Conservation (phyloP, 2,888 invertebrate species). For the Atrina japonica region DNA sequence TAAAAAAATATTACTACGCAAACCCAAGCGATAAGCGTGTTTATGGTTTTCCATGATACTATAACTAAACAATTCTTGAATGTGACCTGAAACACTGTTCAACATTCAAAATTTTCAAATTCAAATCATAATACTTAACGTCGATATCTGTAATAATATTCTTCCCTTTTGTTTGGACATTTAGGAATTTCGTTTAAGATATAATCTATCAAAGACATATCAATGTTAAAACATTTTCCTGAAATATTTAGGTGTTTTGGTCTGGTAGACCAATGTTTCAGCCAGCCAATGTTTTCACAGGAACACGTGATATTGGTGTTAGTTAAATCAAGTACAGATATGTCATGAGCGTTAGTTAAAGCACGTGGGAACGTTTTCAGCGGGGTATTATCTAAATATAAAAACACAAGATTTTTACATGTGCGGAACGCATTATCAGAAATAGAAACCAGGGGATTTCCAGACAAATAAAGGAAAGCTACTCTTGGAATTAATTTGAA, state of each 20-base stretch:
- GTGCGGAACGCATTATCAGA: constrained; percentile 28
- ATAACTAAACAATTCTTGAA: too few species aligned
- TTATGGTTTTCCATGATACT: too few species aligned
- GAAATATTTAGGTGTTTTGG: constrained; percentile 5
- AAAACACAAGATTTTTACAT: neutral
- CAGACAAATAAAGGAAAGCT: constrained; percentile 3
- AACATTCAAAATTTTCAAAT: too few species aligned
- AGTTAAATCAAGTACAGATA: constrained; percentile 19
- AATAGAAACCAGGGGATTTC: constrained; percentile 11
- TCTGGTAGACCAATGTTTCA: constrained; percentile 24
- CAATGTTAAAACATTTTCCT: constrained; percentile 16
- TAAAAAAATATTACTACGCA: too few species aligned
- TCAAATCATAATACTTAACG: too few species aligned
- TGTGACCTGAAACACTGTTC: too few species aligned
- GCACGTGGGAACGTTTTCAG: constrained; percentile 33
- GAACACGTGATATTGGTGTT: constrained; percentile 17
- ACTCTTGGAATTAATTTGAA: constrained; percentile 13
- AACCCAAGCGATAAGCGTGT: too few species aligned
- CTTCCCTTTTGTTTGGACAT: constrained; percentile 2
- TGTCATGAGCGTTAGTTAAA: constrained; percentile 5
- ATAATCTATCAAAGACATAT: constrained; percentile 14
- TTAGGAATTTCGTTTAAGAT: constrained; percentile 25
- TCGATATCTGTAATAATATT: too few species aligned
- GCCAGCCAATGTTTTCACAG: constrained; percentile 28
- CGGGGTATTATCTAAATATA: constrained; percentile 25